These are phyloP conservation scores for Dexiosoma caninum DNA, from an alignment of 2,888 invertebrate genomes.

Conservation along the genomic window DNA sequence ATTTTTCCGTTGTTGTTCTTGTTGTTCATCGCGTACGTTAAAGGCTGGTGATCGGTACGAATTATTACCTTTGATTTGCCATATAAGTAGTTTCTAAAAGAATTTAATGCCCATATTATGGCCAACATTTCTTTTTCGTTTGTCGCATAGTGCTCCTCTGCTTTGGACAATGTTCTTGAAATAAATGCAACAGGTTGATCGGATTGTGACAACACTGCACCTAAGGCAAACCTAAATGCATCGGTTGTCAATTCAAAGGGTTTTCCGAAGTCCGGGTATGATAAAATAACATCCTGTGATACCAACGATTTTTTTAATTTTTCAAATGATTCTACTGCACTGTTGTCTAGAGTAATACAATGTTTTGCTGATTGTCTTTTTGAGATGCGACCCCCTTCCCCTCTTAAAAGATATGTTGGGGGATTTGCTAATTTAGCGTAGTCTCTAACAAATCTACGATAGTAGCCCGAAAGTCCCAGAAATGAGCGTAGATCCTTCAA, in stretches of 20 bases:
- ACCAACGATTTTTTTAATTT: background rate
- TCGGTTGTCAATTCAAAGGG: too few relatives aligned
- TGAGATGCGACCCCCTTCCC: background rate
- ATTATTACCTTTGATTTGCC: background rate
- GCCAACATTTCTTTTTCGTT: too few relatives aligned
- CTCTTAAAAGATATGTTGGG: background rate
- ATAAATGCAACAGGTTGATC: too few relatives aligned
- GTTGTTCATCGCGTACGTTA: background rate
- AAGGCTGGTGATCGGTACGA: background rate
- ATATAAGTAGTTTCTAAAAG: background rate
- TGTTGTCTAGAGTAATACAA: background rate
- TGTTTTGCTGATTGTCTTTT: background rate
- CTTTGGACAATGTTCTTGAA: too few relatives aligned
- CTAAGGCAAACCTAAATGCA: too few relatives aligned
- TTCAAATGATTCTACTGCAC: background rate
- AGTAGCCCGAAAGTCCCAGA: background rate
- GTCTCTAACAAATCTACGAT: background rate
- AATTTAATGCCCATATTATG: background rate
- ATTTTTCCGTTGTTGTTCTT: background rate
- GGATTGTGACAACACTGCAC: too few relatives aligned
- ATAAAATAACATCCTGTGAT: background rate
- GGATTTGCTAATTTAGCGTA: slow-evolving; percentile 1
- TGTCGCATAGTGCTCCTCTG: too few relatives aligned
- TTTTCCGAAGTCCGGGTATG: too few relatives aligned
- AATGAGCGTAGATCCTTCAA: background rate